Conservation (phyloP, 2,113 vertebrate genomes). For the Triplophysa dalaica region DNA sequence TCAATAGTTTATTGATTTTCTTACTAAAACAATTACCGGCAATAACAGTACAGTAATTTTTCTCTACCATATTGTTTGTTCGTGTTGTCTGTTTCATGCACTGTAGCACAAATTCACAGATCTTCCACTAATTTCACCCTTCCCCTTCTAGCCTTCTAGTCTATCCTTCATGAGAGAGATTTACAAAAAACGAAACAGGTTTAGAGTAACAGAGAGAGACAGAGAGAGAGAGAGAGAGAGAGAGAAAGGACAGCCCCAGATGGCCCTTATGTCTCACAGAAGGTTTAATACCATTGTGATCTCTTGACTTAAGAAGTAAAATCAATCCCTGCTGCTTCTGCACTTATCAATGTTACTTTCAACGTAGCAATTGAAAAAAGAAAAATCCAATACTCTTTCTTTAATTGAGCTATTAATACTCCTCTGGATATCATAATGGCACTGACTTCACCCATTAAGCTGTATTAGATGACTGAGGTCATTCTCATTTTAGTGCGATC, state of each 20-base stretch:
- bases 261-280: neutral
- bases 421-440: slow-evolving; percentile 35
- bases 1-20: no score
- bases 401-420: slow-evolving; percentile 49
- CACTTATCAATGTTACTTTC: slow-evolving; percentile 46
- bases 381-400: slow-evolving; percentile 50
- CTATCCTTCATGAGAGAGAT: neutral
- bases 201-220: neutral
- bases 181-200: neutral
- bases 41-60: no score
- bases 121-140: neutral
- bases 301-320: slow-evolving; percentile 42
- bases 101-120: neutral
- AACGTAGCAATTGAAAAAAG: slow-evolving; percentile 42
- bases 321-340: slow-evolving; percentile 42
- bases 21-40: no score
- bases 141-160: neutral
- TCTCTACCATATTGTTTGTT: no score
- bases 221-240: neutral
- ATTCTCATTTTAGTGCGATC: slow-evolving; percentile 33
- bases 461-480: slow-evolving; percentile 39
- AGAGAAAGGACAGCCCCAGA: neutral
- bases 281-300: slow-evolving; percentile 42
- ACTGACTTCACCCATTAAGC: slow-evolving; percentile 32
- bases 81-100: neutral